These are phyloP conservation scores for Bombus picipes DNA, from an alignment of 1,140 invertebrate genomes.

Conservation along the genomic window DNA sequence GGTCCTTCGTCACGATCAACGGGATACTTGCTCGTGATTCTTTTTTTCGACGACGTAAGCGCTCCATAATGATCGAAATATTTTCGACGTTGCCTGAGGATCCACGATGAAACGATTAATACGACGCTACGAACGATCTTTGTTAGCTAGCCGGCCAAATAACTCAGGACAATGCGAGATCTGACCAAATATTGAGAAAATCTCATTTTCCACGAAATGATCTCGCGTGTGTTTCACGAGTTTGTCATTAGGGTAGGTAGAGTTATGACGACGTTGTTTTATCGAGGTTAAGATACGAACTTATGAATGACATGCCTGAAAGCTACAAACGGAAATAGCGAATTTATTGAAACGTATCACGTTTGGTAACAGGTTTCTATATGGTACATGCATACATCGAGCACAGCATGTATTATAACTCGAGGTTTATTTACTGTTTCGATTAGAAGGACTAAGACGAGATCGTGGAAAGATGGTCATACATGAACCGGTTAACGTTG, in stretches of 20 bases:
- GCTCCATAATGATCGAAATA: neutral
- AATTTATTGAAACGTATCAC: neutral
- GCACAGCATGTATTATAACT: neutral
- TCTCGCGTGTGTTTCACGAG: neutral
- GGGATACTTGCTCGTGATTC: constrained; percentile 40
- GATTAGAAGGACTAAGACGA: neutral
- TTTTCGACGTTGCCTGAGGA: neutral
- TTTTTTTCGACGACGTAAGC: constrained; percentile 14
- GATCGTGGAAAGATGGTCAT: neutral
- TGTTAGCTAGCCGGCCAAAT: neutral
- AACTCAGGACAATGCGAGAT: neutral
- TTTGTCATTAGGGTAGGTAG: no score
- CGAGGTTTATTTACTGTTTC: neutral
- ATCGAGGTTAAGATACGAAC: no score
- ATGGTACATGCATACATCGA: neutral
- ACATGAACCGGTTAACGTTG: constrained; percentile 65
- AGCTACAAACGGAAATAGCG: no score
- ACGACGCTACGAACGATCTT: neutral
- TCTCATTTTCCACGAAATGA: neutral
- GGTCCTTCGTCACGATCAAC: constrained; percentile 28
- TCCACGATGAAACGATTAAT: neutral
- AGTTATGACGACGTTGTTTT: no score
- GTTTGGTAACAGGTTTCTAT: neutral
- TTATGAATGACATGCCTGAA: no score
- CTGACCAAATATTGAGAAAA: neutral